Evolutionary conservation across 1,140 invertebrate species (phyloP).

Genomic region (Aphis gossypii): DNA sequence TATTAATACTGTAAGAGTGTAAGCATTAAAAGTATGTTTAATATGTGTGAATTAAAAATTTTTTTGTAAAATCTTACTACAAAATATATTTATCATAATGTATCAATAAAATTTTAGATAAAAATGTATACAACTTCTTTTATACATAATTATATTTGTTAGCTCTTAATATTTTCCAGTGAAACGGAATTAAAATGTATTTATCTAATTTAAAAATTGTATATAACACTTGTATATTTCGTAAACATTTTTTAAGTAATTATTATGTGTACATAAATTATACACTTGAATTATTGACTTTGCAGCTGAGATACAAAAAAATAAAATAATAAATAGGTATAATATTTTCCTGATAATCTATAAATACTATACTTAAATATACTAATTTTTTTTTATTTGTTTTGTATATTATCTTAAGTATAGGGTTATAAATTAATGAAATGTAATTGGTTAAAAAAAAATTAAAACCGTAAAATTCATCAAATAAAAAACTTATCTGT

Average conservation of each 20-base stretch:
- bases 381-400: not conserved
- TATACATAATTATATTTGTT: no score
- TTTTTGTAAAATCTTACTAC: no score
- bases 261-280: not conserved
- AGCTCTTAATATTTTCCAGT: no score
- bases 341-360: not conserved
- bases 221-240: not conserved
- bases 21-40: no score
- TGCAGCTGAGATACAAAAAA: not conserved
- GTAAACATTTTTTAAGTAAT: no score
- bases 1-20: no score
- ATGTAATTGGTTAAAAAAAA: not conserved
- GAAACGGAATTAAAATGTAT: not conserved
- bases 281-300: not conserved
- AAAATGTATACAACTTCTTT: no score
- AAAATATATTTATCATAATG: no score
- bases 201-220: no score
- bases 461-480: not conserved
- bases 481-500: not conserved
- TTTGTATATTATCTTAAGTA: not conserved
- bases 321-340: not conserved
- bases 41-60: no score
- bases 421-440: not conserved
- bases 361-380: not conserved
- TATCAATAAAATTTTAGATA: no score